Base-by-base conservation (phyloP, 1,140 invertebrate genomes). In the Drosophila lacertosa region DNA sequence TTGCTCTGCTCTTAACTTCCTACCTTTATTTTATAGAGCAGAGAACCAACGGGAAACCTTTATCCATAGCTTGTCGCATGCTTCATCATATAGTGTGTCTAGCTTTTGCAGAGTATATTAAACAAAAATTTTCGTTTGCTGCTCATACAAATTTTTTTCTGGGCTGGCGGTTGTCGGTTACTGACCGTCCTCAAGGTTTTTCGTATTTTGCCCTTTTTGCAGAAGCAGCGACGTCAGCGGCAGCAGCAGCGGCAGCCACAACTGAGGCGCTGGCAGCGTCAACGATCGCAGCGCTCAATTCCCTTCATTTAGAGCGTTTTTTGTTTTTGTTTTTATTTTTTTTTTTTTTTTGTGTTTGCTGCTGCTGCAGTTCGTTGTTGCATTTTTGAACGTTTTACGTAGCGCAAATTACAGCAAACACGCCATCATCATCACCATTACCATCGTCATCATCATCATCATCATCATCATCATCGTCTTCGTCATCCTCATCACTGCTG, bases 121-220 rank as follows among this genome's bases (percentile, higher is more conserved):
- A 71, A 55, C 37, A 58, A 77, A 76, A 89, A 80, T 58, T 77
- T 82, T 89, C 74, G 71, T 75, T 86, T 74, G 70, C 74, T 77
- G 78, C 74, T 88, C 82, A 88, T 88, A 88, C 82, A 88, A 88
- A 86, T 86, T 88, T 83, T 32, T 48, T 88, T 88, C 82, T 88
- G 77, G 77, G 74, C 82, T 89, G 89, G 78, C 81, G 81, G 82
- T 90, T 90, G 89, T 90, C 75, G 79, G 79, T 90, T 89, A 90
- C 89, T 90, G 89, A 90, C 89, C 89, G 89, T 90, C 89, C 89
- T 90, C 89, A 90, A 90, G 89, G 89, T 90, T 90, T 90, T 90
- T 90, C 83, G 83, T 89, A 88, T 88, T 88, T 88, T 88, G 82
- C 82, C 82, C 82, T 89, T 88, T 88, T 77, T 72, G 57, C 70